A percentile compares a stretch with the other conserved stretches of the same genome.
Conservation (phyloP, 2,113 vertebrate genomes). For the Astur gentilis region DNA sequence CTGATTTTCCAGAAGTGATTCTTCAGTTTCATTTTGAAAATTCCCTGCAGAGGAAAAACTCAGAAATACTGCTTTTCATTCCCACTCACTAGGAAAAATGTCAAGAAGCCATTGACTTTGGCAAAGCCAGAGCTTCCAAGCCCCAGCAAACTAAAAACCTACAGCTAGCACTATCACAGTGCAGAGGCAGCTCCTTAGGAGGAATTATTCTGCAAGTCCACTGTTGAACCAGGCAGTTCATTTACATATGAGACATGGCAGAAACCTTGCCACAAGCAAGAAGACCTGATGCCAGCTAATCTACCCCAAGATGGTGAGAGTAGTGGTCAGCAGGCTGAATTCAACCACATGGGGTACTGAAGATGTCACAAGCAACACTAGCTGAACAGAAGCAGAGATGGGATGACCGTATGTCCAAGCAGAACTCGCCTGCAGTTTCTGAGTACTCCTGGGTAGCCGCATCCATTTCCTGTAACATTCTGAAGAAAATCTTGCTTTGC, state of each 20-base stretch:
- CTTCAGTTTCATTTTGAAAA: slow-evolving; percentile 43
- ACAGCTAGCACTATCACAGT: not conserved
- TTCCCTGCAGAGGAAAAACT: not conserved
- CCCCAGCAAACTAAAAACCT: not conserved
- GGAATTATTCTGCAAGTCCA: not conserved
- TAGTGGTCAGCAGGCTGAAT: not conserved
- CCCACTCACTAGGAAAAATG: not conserved
- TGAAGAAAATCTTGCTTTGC: not conserved
- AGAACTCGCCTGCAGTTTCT: not conserved
- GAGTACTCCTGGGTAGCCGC: not conserved
- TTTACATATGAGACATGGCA: not conserved
- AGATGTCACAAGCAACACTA: not conserved
- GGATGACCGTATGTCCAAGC: not conserved
- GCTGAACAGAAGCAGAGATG: not conserved
- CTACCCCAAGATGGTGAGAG: not conserved
- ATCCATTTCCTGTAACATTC: not conserved
- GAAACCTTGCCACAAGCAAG: not conserved
- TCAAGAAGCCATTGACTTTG: not conserved
- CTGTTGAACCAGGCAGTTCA: not conserved
- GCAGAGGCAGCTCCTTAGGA: not conserved
- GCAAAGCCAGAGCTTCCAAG: not conserved
- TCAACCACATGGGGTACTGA: not conserved
- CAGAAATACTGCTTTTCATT: slow-evolving; percentile 24
- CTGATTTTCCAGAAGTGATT: slow-evolving; percentile 18
- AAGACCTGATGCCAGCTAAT: not conserved